Base-by-base conservation (phyloP, 23 tunicate genomes). In the Phallusia fumigata region DNA sequence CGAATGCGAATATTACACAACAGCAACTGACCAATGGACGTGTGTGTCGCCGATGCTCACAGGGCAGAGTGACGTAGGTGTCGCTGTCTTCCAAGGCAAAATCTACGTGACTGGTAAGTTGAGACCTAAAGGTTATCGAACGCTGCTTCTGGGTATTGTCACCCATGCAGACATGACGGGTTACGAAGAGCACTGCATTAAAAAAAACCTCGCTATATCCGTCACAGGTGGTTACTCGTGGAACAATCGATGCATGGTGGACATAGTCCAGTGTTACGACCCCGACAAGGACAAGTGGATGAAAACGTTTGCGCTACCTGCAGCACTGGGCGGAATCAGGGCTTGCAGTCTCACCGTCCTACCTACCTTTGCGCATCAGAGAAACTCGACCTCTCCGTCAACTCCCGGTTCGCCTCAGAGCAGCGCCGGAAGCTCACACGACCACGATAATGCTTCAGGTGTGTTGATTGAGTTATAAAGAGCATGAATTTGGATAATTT, bases 231-330 rank as follows among this genome's bases (percentile, higher is more conserved):
- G 98, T 0, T 94, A 94, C 64, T 94, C 98, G 6, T 95, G 99
- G 99, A 95, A 95, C 84, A 95, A 95, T 84, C 91, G 99, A 0
- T 95, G 99, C 92, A 95, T 95, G 99, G 99, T 95, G 24, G 99
- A 95, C 78, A 95, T 90, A 52, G 99, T 95, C 22, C 99, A 95
- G 65, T 90, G 99, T 78, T 95, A 95, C 77, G 95, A 95, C 83
- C 99, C 99, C 0, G 87, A 69, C 5, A 35, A 74, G 19, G 92
- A 95, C 81, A 65, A 80, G 65, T 95, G 99, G 99, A 77, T 76
- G 36, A 95, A 95, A 51, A 90, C 95, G 30, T 95, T 95, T 81
- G 80, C 87, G 24, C 78, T 95, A 18, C 99, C 99, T 10, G 99
- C 95, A 13, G 99, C 99, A 0, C 87, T 95, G 0, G 99, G 99